These are phyloP conservation scores for Caenorhabditis sp. DNA, from an alignment of 2,888 invertebrate species.

Conservation along the genomic window DNA sequence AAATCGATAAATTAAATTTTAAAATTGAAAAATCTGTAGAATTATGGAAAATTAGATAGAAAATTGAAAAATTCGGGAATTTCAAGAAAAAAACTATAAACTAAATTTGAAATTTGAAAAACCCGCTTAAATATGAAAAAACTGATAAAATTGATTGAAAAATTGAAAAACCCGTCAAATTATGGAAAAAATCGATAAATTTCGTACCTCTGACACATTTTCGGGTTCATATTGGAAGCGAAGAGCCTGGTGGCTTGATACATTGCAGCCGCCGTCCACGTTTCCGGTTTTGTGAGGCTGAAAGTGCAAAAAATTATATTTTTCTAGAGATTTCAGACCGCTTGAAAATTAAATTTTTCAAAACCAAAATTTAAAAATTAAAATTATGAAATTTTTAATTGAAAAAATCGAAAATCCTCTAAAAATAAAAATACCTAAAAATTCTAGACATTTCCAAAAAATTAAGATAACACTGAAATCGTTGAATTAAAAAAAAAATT, in stretches of 20 bases:
- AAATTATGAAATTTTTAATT: too few species aligned
- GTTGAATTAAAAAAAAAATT: too few species aligned
- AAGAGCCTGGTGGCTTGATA: slow-evolving; percentile 96
- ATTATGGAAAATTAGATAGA: too few species aligned
- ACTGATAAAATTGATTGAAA: slow-evolving; percentile 42
- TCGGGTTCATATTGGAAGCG: slow-evolving; percentile 95
- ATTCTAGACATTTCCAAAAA: too few species aligned
- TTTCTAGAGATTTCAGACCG: background rate
- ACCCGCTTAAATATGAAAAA: slow-evolving; percentile 12
- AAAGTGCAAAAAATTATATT: slow-evolving; percentile 10
- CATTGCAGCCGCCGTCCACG: slow-evolving; percentile 98
- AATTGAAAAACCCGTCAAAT: background rate
- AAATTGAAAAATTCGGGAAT: background rate
- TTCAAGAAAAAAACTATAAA: slow-evolving; percentile 53
- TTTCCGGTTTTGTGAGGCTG: slow-evolving; percentile 89
- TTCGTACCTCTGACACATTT: slow-evolving; percentile 91
- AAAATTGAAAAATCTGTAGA: too few species aligned
- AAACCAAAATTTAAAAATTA: too few species aligned
- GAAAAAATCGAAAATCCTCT: too few species aligned
- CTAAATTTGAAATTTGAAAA: background rate
- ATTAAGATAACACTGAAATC: too few species aligned
- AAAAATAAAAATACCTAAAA: too few species aligned
- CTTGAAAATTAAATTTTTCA: too few species aligned
- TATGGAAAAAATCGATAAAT: background rate
- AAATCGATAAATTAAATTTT: background rate